A percentile compares a stretch with the other conserved stretches of the same genome.
These are phyloP conservation scores for Neuroscelio doddi DNA, from an alignment of 2,888 invertebrate genomes.

Conservation along the genomic window DNA sequence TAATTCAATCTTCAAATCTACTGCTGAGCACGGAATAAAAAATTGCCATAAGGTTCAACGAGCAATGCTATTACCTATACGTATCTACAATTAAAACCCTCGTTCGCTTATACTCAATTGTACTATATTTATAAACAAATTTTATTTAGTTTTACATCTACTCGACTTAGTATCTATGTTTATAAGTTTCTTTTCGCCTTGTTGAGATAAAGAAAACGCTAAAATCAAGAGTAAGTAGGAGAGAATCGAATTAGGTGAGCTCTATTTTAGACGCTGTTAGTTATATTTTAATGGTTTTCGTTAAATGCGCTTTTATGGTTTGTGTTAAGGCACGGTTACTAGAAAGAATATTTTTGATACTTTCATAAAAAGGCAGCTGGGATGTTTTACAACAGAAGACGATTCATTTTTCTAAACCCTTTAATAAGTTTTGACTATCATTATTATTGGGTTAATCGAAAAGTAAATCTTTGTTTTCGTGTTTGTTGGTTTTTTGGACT, in stretches of 20 bases:
- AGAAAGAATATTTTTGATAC: conserved; percentile 76
- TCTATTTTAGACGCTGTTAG: conserved; percentile 62
- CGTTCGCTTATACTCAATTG: conserved; percentile 69
- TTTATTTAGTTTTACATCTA: conserved; percentile 69
- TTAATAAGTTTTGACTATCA: no score
- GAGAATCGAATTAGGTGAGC: conserved; percentile 53
- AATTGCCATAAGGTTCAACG: conserved; percentile 69
- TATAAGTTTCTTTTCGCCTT: conserved; percentile 38
- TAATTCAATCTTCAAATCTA: conserved; percentile 59
- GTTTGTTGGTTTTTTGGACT: conserved; percentile 20
- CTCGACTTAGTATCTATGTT: conserved; percentile 59
- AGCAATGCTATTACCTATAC: conserved; percentile 69
- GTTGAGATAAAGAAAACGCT: conserved; percentile 15
- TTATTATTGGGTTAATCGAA: no score
- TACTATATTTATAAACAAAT: conserved; percentile 66
- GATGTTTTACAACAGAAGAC: conserved; percentile 54
- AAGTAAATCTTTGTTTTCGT: no score
- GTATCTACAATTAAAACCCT: conserved; percentile 69
- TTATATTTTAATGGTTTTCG: conserved; percentile 67
- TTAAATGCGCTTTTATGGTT: conserved; percentile 65
- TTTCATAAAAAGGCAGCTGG: conserved; percentile 72
- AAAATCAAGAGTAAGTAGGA: no score
- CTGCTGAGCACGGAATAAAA: conserved; percentile 57
- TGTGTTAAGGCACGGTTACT: conserved; percentile 67
- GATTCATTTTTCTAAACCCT: conserved; percentile 5